Evolutionary conservation across 2,113 vertebrate species (phyloP).

Genomic region (Hassar affinis): DNA sequence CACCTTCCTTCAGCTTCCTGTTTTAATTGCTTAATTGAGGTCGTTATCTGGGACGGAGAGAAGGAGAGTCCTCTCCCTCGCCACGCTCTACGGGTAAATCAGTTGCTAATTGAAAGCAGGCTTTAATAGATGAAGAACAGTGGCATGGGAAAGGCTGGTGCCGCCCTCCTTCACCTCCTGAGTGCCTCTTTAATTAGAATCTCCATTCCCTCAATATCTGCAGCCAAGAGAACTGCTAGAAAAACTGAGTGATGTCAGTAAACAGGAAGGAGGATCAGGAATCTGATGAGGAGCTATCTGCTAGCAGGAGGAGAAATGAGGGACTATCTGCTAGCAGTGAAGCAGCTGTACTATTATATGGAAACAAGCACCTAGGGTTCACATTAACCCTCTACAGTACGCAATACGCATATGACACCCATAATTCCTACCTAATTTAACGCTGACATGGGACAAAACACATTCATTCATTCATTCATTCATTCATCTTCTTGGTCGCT

Average conservation of each 20-base stretch:
- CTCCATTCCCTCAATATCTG: slow-evolving; percentile 24
- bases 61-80: slow-evolving; percentile 28
- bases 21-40: slow-evolving; percentile 56
- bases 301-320: not conserved
- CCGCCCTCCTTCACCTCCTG: slow-evolving; percentile 2
- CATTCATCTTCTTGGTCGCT: no score
- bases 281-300: not conserved
- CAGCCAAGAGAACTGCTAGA: not conserved
- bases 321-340: not conserved
- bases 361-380: not conserved
- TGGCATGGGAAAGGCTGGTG: slow-evolving; percentile 5
- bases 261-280: not conserved
- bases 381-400: not conserved
- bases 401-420: not conserved
- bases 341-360: not conserved
- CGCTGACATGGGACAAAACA: not conserved
- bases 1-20: slow-evolving; percentile 21
- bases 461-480: no score
- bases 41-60: slow-evolving; percentile 47
- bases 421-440: not conserved
- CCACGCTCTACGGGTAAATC: slow-evolving; percentile 47
- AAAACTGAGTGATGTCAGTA: not conserved
- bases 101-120: slow-evolving; percentile 42
- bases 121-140: slow-evolving; percentile 30
- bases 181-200: slow-evolving; percentile 16